phyloP scores from a whole-genome alignment of 2,113 vertebrate species.

The Alligator mississippiensis region DNA sequence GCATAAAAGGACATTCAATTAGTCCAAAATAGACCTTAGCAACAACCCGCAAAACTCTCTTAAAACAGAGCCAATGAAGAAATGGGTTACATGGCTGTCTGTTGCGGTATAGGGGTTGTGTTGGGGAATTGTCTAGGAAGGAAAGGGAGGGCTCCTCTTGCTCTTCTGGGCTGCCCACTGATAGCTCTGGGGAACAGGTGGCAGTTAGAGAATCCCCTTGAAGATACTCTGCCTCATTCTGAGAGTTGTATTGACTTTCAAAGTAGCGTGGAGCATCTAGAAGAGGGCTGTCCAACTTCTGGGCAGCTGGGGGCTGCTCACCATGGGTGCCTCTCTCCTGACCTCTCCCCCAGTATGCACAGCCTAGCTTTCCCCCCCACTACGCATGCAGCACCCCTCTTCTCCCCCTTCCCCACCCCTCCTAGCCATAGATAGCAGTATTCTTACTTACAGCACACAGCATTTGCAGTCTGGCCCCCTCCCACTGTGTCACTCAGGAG shows the following conservation, averaged over 20 bases:
- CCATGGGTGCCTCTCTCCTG: too few species aligned
- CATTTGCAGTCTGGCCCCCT: too few species aligned
- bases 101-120: not conserved
- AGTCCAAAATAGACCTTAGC: not conserved
- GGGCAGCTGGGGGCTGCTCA: not conserved
- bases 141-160: not conserved
- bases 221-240: not conserved
- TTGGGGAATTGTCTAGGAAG: not conserved
- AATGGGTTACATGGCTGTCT: not conserved
- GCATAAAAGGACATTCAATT: not conserved
- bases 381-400: too few species aligned
- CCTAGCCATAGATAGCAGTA: too few species aligned
- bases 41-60: not conserved
- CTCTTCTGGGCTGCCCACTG: not conserved
- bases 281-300: not conserved
- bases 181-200: not conserved
- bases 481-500: too few species aligned
- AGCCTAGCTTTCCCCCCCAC: too few species aligned
- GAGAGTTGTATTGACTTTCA: not conserved
- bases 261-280: not conserved
- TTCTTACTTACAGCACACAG: too few species aligned
- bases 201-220: not conserved
- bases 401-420: too few species aligned
- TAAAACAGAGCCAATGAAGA: not conserved
- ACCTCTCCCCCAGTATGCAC: too few species aligned